A percentile compares a stretch with the other conserved stretches of the same genome.
phyloP scores from a whole-genome alignment of 2,888 invertebrate species.

The Pristionchus exspectatus region DNA sequence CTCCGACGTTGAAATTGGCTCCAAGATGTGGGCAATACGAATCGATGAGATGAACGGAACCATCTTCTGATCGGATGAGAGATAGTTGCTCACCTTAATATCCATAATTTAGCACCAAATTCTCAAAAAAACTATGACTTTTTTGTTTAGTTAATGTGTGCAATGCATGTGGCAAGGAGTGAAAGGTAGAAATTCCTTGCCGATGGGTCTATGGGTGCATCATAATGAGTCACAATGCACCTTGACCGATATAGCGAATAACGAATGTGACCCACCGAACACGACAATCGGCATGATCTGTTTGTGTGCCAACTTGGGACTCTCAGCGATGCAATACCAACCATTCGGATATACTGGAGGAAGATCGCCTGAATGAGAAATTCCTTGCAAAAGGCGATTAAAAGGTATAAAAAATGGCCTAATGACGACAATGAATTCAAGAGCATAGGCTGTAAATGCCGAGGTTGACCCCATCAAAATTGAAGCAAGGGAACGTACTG shows the following conservation, averaged over 20 bases:
- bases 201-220: background rate
- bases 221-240: background rate
- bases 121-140: background rate
- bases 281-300: constrained; percentile 84
- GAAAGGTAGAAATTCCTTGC: background rate
- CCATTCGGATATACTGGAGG: constrained; percentile 93
- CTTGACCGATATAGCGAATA: constrained; percentile 49
- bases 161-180: background rate
- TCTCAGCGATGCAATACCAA: constrained; percentile 89
- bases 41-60: constrained; percentile 86
- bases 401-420: too few species aligned
- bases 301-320: constrained; percentile 82
- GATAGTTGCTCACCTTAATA: constrained; percentile 85
- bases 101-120: constrained; percentile 54
- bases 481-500: background rate
- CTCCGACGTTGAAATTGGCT: constrained; percentile 89
- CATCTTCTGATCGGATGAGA: constrained; percentile 85
- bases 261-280: constrained; percentile 82
- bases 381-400: too few species aligned
- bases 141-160: background rate
- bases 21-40: constrained; percentile 94
- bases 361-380: constrained; percentile 83
- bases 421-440: too few species aligned
- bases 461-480: too few species aligned
- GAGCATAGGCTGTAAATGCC: too few species aligned